Evolutionary conservation across 2,888 invertebrate genomes (phyloP), one percentile per base, ranked within the genome.

Genomic region (Diaperis boleti): DNA sequence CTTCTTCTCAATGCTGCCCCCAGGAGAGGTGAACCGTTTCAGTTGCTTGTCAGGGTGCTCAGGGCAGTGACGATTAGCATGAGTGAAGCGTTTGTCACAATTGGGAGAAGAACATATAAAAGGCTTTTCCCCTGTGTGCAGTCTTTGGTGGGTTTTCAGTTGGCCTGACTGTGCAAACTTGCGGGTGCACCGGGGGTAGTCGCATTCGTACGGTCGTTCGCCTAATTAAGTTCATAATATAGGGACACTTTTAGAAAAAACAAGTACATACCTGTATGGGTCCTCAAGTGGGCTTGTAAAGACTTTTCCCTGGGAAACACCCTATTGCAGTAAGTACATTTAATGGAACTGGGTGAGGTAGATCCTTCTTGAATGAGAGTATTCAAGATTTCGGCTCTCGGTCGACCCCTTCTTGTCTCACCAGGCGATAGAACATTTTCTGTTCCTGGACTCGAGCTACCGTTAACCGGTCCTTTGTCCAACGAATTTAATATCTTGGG

Each of bases 91-190:
- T 77, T 86, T 88, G 26, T 82, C 82, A 78, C 92, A 92, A 47
- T 86, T 87, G 47, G 82, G 78, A 63, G 82, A 84, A 1, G 87
- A 84, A 79, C 92, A 91, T 17, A 87, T 80, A 76, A 91, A 92
- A 1, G 91, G 91, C 72, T 90, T 90, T 74, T 91, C 91, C 17
- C 91, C 91, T 0, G 91, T 91, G 74, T 92, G 92, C 1, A 91
- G 81, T 66, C 92, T 82, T 73, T 91, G 91, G 76, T 92, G 92
- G 0, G 92, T 92, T 77, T 91, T 90, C 29, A 92, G 77, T 72
- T 92, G 92, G 0, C 92, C 91, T 62, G 91, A 91, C 76, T 92
- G 91, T 7, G 90, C 89, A 74, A 92, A 91, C 15, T 88, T 87
- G 74, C 88, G 85, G 1, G 85, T 84, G 74, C 91, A 91, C 14